Percentiles rank a stretch among this genome's conserved stretches.
Conservation (phyloP, 2,113 vertebrate genomes). For the Ageneiosus marmoratus region DNA sequence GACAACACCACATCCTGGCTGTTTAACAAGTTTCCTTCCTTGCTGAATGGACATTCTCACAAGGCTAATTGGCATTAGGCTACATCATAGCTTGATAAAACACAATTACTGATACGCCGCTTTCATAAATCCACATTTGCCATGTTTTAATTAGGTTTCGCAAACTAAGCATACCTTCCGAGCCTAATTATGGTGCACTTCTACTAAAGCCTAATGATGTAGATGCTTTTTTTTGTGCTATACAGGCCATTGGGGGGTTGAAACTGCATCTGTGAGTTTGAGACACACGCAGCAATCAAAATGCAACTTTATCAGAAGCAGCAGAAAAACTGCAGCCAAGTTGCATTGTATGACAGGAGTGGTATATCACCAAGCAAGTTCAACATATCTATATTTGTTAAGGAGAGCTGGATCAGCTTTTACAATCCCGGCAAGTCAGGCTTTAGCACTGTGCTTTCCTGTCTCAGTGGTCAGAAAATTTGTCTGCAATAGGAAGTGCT, state of each 20-base stretch:
- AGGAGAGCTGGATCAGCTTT: slow-evolving; percentile 26
- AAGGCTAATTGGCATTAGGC: slow-evolving; percentile 39
- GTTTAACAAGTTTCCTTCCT: slow-evolving; percentile 35
- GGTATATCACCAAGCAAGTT: slow-evolving; percentile 28
- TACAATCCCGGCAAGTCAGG: slow-evolving; percentile 28
- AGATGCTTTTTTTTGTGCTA: slow-evolving; percentile 2
- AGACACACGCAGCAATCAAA: slow-evolving; percentile 28
- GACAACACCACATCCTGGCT: slow-evolving; percentile 26
- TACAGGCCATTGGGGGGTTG: not conserved
- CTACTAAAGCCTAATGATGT: slow-evolving; percentile 27
- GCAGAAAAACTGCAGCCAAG: slow-evolving; percentile 33
- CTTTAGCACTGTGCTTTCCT: not conserved
- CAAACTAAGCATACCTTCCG: slow-evolving; percentile 33
- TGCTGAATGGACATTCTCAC: slow-evolving; percentile 39
- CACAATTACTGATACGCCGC: slow-evolving; percentile 25
- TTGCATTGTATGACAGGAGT: slow-evolving; percentile 17
- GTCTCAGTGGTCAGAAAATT: slow-evolving; percentile 10
- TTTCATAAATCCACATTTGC: slow-evolving; percentile 36
- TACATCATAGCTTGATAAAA: slow-evolving; percentile 34
- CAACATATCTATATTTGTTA: slow-evolving; percentile 40
- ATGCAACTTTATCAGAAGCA: slow-evolving; percentile 27
- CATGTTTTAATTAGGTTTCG: slow-evolving; percentile 34
- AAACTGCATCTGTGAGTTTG: slow-evolving; percentile 34
- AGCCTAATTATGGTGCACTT: slow-evolving; percentile 25
- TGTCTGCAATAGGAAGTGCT: not conserved